phyloP scores from a whole-genome alignment of 2,113 vertebrate genomes.

The Poeciliopsis retropinna region DNA sequence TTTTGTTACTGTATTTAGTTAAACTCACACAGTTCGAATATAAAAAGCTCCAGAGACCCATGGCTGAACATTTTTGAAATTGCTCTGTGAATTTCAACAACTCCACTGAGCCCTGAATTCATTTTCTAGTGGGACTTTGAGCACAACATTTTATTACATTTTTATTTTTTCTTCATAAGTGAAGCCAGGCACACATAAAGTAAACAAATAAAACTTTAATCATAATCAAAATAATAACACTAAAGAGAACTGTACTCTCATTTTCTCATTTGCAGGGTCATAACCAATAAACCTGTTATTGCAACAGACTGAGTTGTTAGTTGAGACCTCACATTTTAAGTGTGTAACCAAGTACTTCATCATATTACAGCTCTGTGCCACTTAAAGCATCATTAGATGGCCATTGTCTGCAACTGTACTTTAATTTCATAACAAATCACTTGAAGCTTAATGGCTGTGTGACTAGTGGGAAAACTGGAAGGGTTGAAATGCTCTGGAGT shows the following conservation, averaged over 20 bases:
- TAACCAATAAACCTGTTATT: slow-evolving; percentile 19
- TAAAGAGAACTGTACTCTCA: slow-evolving; percentile 16
- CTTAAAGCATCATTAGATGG: slow-evolving; percentile 34
- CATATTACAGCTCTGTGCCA: slow-evolving; percentile 25
- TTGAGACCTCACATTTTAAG: slow-evolving; percentile 6
- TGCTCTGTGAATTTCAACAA: slow-evolving; percentile 47
- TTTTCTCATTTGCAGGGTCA: slow-evolving; percentile 27
- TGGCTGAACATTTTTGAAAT: slow-evolving; percentile 51
- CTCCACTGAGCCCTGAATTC: slow-evolving; percentile 49
- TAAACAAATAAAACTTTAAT: neutral
- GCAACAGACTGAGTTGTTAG: slow-evolving; percentile 24
- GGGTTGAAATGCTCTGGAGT: slow-evolving; percentile 57
- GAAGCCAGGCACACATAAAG: slow-evolving; percentile 60
- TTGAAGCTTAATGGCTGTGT: slow-evolving; percentile 30
- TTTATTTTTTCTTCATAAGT: slow-evolving; percentile 68
- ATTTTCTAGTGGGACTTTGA: slow-evolving; percentile 68
- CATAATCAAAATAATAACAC: neutral
- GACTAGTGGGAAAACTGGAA: slow-evolving; percentile 22
- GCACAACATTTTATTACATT: slow-evolving; percentile 64
- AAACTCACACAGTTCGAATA: slow-evolving; percentile 35
- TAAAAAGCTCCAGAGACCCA: slow-evolving; percentile 1
- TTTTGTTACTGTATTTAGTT: slow-evolving; percentile 40
- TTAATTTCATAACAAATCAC: slow-evolving; percentile 54
- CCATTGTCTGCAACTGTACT: slow-evolving; percentile 39
- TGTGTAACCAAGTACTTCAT: slow-evolving; percentile 25